Evolutionary conservation across 2,888 invertebrate genomes (phyloP).

Genomic region (Apotomis betuletana): DNA sequence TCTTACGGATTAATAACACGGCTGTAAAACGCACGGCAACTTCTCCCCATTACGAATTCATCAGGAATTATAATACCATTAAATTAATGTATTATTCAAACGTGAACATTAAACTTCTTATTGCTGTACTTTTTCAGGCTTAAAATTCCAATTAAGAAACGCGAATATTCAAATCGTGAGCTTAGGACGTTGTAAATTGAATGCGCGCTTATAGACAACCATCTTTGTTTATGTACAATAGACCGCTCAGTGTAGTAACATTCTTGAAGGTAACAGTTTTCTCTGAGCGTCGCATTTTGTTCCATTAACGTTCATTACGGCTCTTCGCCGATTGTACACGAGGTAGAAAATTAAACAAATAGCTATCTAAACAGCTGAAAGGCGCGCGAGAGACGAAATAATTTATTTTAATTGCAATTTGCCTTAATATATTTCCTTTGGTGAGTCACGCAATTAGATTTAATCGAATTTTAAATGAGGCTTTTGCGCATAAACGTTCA

Average conservation of each 20-base stretch:
- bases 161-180: conserved; percentile 37
- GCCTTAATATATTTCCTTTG: conserved; percentile 33
- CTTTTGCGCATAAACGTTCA: conserved; percentile 7
- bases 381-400: conserved; percentile 37
- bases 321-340: conserved; percentile 17
- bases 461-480: conserved; percentile 40
- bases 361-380: conserved; percentile 37
- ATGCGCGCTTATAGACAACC: conserved; percentile 19
- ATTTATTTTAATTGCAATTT: conserved; percentile 41
- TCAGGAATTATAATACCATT: conserved; percentile 27
- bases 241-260: neutral
- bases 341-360: conserved; percentile 38
- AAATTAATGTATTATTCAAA: conserved; percentile 37
- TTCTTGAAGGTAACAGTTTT: neutral
- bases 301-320: neutral
- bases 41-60: conserved; percentile 19
- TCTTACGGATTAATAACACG: neutral
- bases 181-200: conserved; percentile 36
- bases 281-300: conserved; percentile 9
- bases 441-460: conserved; percentile 35
- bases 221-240: conserved; percentile 34
- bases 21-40: conserved; percentile 1
- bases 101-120: conserved; percentile 29
- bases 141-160: conserved; percentile 38
- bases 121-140: conserved; percentile 37